A percentile compares a stretch with the other conserved stretches of the same genome.
Conservation (phyloP, 1,140 invertebrate species). For the Neotoxoptera formosana region DNA sequence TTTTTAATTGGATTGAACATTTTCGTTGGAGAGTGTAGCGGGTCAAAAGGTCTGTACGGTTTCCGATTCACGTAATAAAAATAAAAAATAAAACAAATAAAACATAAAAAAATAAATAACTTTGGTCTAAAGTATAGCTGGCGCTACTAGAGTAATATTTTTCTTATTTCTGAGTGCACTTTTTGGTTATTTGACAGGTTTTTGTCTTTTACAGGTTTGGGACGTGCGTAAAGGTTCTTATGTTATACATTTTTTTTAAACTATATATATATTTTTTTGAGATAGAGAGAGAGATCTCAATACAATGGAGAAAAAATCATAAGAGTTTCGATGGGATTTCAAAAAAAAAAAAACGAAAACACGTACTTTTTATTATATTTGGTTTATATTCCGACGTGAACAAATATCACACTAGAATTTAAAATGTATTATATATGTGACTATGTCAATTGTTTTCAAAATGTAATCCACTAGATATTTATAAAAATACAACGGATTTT, state of each 20-base stretch:
- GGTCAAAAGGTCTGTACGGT: constrained; percentile 32
- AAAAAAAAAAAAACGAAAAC: not conserved
- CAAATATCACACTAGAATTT: not conserved
- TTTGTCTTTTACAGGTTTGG: not conserved
- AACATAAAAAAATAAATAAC: constrained; percentile 5
- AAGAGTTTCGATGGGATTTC: not conserved
- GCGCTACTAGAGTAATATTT: not conserved
- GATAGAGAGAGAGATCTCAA: not conserved
- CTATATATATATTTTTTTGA: not conserved
- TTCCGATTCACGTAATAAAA: constrained; percentile 23
- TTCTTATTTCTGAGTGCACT: constrained; percentile 32
- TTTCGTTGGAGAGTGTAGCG: not conserved
- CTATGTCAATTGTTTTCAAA: not conserved
- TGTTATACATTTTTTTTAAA: not conserved
- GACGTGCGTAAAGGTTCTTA: not conserved
- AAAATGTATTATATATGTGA: not conserved
- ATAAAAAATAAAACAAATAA: not conserved
- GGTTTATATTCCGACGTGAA: not conserved
- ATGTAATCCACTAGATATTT: not conserved
- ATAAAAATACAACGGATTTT: not conserved
- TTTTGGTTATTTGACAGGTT: constrained; percentile 27
- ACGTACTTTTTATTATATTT: constrained; percentile 25
- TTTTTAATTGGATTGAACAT: constrained; percentile 21
- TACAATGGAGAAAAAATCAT: not conserved
- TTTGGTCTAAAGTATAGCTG: constrained; percentile 1